phyloP scores from a whole-genome alignment of 23 tunicate genomes.

The Diplosoma virens region DNA sequence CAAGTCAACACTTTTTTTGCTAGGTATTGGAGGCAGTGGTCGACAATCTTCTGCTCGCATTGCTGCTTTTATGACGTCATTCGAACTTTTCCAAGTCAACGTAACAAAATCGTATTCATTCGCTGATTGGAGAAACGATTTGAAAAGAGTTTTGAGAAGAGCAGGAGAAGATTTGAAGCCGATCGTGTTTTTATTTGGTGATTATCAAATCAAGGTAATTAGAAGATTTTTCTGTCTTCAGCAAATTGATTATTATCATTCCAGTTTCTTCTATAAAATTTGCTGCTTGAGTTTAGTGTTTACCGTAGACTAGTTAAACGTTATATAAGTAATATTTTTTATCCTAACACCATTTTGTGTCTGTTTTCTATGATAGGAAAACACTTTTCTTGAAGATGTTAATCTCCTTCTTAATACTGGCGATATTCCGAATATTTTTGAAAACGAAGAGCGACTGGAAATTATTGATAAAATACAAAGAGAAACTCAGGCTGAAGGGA shows the following conservation, averaged over 20 bases:
- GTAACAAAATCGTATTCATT: conserved; percentile 85
- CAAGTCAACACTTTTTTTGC: too few species aligned
- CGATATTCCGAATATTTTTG: conserved; percentile 87
- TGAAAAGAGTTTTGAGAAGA: conserved; percentile 70
- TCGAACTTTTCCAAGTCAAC: conserved; percentile 76
- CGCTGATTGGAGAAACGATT: conserved; percentile 76
- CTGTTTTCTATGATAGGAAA: conserved; percentile 41
- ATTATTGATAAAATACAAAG: conserved; percentile 85
- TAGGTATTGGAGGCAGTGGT: conserved; percentile 93
- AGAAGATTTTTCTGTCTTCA: too few species aligned
- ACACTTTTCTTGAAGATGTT: conserved; percentile 77
- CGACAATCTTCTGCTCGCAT: conserved; percentile 83
- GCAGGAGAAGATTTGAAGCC: conserved; percentile 83
- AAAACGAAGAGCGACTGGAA: conserved; percentile 85
- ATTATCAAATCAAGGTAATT: conserved; percentile 84
- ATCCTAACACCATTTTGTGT: too few species aligned
- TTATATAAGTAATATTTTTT: too few species aligned
- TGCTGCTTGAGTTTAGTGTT: too few species aligned
- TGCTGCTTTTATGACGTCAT: conserved; percentile 86
- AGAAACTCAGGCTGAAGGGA: conserved; percentile 50
- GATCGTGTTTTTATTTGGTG: conserved; percentile 80
- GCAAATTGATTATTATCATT: too few species aligned
- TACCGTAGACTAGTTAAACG: too few species aligned
- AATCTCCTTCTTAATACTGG: conserved; percentile 83
- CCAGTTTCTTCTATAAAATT: too few species aligned